phyloP scores from a whole-genome alignment of 2,888 invertebrate species.

The Drosophila birchii region DNA sequence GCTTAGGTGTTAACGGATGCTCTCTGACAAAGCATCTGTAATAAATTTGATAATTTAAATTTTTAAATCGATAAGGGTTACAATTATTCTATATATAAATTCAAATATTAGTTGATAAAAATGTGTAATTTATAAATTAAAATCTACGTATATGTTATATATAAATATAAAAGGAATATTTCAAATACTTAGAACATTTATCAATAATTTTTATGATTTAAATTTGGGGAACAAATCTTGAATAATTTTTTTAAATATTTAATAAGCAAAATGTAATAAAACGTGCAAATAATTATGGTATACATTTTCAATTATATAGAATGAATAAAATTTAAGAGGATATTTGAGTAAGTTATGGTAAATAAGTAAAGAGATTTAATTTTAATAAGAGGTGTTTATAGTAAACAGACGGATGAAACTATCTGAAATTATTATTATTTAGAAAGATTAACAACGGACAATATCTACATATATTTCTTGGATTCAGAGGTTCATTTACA shows the following conservation, averaged over 20 bases:
- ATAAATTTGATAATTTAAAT: conserved; percentile 29
- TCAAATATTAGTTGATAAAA: conserved; percentile 9
- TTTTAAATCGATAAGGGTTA: conserved; percentile 28
- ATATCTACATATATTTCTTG: not conserved
- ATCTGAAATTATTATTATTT: not conserved
- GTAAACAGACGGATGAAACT: not conserved
- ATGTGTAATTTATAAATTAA: conserved; percentile 8
- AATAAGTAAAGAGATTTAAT: conserved; percentile 10
- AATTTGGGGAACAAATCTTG: conserved; percentile 1
- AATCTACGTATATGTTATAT: conserved; percentile 1
- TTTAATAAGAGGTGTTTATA: not conserved
- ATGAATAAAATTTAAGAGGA: conserved; percentile 24
- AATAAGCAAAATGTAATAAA: conserved; percentile 19
- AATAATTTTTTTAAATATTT: not conserved
- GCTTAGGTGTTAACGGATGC: conserved; percentile 21
- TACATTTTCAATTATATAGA: conserved; percentile 4
- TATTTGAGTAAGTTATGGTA: not conserved
- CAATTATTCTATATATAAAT: conserved; percentile 39
- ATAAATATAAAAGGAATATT: conserved; percentile 9
- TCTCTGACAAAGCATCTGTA: conserved; percentile 15
- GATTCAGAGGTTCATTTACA: not conserved
- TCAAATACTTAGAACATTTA: not conserved
- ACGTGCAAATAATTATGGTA: conserved; percentile 23
- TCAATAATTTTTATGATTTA: not conserved
- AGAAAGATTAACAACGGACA: not conserved